These are phyloP conservation scores for Labeo catla DNA, from an alignment of 2,113 vertebrate genomes.

Conservation along the genomic window DNA sequence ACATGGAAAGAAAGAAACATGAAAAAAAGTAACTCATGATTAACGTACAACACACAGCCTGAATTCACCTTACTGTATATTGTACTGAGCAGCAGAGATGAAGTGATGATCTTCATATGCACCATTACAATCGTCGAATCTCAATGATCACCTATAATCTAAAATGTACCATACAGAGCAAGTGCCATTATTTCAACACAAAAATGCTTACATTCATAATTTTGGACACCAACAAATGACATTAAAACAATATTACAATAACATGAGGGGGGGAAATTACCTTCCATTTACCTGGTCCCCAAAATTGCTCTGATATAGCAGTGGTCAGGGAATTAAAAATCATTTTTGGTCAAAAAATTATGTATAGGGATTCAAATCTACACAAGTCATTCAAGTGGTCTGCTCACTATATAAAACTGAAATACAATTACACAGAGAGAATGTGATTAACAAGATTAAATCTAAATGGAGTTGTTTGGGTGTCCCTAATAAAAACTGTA, in stretches of 20 bases:
- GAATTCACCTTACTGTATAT: background rate
- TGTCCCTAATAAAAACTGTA: background rate
- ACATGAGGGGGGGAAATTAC: background rate
- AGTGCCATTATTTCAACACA: slow-evolving; percentile 1
- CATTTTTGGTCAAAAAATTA: slow-evolving; percentile 12
- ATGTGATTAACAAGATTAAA: background rate
- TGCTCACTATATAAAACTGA: background rate
- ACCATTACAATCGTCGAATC: background rate
- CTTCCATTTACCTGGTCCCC: background rate
- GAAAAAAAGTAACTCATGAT: background rate
- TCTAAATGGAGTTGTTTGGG: background rate
- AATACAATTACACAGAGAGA: background rate
- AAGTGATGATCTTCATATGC: background rate
- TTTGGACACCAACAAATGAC: background rate
- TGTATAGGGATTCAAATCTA: background rate
- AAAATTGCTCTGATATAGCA: background rate
- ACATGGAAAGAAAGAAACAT: background rate
- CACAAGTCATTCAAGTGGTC: background rate
- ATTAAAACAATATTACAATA: background rate
- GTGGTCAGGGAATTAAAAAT: background rate
- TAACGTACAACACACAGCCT: background rate
- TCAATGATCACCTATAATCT: background rate
- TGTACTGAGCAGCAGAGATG: background rate
- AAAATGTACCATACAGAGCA: slow-evolving; percentile 13
- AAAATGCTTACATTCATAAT: slow-evolving; percentile 6